Conservation (phyloP, 1,140 invertebrate species). For the Aphis craccivora region DNA sequence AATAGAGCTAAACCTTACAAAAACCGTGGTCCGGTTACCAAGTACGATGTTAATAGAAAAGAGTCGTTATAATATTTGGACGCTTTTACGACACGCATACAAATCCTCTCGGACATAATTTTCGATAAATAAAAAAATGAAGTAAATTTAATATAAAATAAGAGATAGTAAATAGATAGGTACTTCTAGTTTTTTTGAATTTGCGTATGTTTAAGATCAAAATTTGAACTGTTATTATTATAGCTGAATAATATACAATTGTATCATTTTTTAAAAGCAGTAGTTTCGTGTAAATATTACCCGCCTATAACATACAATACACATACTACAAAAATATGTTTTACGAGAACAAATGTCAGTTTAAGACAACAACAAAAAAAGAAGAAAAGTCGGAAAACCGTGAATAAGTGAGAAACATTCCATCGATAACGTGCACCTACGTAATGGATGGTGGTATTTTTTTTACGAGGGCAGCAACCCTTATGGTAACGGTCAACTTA, state of each 20-base stretch:
- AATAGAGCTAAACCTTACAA: not conserved
- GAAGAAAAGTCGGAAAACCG: not conserved
- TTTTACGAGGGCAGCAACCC: not conserved
- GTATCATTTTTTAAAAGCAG: not conserved
- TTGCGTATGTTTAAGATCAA: not conserved
- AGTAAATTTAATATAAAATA: not conserved
- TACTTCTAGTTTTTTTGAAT: not conserved
- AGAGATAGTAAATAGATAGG: not conserved
- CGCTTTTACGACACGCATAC: not conserved
- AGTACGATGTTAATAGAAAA: not conserved
- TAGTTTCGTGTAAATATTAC: not conserved
- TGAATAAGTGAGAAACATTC: not conserved
- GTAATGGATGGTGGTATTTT: not conserved
- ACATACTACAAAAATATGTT: too few relatives aligned
- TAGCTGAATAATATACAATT: not conserved
- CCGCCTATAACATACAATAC: too few relatives aligned
- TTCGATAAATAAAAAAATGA: too few relatives aligned
- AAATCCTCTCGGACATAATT: not conserved
- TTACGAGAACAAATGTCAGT: not conserved
- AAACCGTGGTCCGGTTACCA: not conserved
- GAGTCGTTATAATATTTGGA: constrained; percentile 3
- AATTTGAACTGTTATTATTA: not conserved
- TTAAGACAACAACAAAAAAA: not conserved
- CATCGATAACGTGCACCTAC: not conserved
- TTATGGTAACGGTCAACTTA: not conserved